These are phyloP conservation scores for Helicoverpa zea DNA, from an alignment of 1,140 invertebrate genomes.

Conservation along the genomic window DNA sequence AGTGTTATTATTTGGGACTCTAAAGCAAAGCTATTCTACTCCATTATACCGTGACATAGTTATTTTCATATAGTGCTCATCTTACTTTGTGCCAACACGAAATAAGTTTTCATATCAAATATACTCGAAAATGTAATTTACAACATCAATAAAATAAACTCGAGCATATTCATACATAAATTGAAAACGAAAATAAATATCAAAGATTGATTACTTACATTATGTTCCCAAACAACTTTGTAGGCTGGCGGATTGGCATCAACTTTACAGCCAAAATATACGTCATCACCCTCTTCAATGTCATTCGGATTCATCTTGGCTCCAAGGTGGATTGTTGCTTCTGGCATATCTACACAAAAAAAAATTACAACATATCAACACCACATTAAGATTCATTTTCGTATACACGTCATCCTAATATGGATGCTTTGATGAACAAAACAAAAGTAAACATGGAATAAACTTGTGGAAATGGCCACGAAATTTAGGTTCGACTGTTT, in stretches of 20 bases:
- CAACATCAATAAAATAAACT: background rate
- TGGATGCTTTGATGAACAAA: conserved; percentile 9
- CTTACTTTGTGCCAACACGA: no score
- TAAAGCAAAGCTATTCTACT: no score
- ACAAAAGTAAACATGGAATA: conserved; percentile 29
- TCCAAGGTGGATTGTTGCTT: conserved; percentile 91
- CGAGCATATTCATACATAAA: background rate
- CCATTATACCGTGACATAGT: no score
- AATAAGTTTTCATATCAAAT: no score
- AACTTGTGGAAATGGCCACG: conserved; percentile 11
- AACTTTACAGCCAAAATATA: conserved; percentile 96
- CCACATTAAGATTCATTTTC: background rate
- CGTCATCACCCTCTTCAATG: conserved; percentile 96
- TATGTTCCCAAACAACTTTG: conserved; percentile 96
- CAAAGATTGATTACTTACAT: conserved; percentile 90
- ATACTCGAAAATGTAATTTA: background rate
- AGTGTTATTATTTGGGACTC: no score
- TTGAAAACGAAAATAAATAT: conserved; percentile 9
- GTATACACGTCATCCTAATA: background rate
- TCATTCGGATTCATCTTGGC: conserved; percentile 94
- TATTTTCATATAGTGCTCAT: no score
- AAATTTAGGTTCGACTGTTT: conserved; percentile 30
- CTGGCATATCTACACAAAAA: conserved; percentile 90
- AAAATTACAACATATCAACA: conserved; percentile 22
- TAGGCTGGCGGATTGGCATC: conserved; percentile 94